Evolutionary conservation across 30 jellyfish, hydroid and myxozoan species (phyloP).

Genomic region (Haliclystus octoradiatus): DNA sequence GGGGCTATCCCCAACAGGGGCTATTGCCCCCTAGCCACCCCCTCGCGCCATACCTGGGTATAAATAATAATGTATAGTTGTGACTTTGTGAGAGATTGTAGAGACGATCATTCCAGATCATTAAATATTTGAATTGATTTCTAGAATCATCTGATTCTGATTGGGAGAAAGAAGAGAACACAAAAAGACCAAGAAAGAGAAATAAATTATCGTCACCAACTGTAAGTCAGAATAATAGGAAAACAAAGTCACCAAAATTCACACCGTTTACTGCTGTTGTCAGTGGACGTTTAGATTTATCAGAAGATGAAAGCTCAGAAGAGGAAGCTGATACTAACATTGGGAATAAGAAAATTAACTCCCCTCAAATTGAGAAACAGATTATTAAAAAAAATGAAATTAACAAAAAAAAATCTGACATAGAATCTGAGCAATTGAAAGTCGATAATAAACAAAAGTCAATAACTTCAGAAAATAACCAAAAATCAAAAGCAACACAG

Average conservation of each 20-base stretch:
- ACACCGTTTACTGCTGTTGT: background rate
- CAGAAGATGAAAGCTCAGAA: conserved; percentile 62
- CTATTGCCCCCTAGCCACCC: too few relatives aligned
- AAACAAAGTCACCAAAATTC: background rate
- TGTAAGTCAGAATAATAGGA: background rate
- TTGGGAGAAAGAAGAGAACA: background rate
- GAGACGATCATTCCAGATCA: too few relatives aligned
- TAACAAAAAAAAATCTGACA: background rate
- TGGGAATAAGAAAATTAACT: background rate
- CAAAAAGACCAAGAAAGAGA: background rate
- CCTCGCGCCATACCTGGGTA: too few relatives aligned
- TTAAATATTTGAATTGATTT: too few relatives aligned
- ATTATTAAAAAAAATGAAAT: background rate
- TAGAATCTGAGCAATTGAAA: background rate
- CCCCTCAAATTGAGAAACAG: background rate
- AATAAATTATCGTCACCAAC: background rate
- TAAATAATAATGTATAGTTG: too few relatives aligned
- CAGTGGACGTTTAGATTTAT: conserved; percentile 7
- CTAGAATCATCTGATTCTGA: background rate
- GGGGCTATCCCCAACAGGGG: too few relatives aligned
- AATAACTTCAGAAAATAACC: background rate
- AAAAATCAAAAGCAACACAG: background rate
- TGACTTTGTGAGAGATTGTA: too few relatives aligned
- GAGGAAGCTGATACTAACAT: conserved; percentile 20
- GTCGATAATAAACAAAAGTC: background rate